Conservation (phyloP, 2,797 vertebrate genomes). For the Alauda arvensis region DNA sequence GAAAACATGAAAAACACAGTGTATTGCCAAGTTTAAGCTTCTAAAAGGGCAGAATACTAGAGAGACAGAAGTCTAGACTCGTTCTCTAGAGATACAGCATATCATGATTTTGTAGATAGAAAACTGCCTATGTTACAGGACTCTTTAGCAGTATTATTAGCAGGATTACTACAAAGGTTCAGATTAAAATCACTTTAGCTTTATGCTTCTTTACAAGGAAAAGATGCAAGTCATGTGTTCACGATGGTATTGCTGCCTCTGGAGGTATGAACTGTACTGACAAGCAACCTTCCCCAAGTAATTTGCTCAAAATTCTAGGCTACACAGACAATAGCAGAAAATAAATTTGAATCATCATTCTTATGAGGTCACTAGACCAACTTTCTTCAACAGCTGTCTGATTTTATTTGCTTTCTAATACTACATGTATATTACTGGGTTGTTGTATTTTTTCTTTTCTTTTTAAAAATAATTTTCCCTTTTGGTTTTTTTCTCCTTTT, state of each 20-base stretch:
- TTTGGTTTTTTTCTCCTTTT: background rate
- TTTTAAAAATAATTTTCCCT: background rate
- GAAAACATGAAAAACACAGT: background rate
- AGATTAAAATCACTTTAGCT: background rate
- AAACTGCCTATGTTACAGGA: background rate
- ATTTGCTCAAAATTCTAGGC: background rate
- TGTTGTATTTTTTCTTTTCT: background rate
- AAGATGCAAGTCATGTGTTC: background rate
- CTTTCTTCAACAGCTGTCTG: background rate
- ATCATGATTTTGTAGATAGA: background rate
- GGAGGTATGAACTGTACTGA: background rate
- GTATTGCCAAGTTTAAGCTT: background rate
- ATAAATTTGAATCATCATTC: background rate
- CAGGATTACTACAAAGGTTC: background rate
- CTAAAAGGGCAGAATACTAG: background rate
- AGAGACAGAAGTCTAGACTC: background rate
- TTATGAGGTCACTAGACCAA: background rate
- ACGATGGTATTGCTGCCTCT: background rate
- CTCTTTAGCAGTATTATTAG: background rate
- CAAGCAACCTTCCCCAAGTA: background rate
- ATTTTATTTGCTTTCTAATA: background rate
- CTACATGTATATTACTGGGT: background rate
- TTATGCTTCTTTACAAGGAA: background rate
- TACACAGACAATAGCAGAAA: background rate
- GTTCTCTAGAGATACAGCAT: background rate